These are phyloP conservation scores for Ischnura elegans DNA, from an alignment of 2,888 invertebrate species.

Conservation along the genomic window DNA sequence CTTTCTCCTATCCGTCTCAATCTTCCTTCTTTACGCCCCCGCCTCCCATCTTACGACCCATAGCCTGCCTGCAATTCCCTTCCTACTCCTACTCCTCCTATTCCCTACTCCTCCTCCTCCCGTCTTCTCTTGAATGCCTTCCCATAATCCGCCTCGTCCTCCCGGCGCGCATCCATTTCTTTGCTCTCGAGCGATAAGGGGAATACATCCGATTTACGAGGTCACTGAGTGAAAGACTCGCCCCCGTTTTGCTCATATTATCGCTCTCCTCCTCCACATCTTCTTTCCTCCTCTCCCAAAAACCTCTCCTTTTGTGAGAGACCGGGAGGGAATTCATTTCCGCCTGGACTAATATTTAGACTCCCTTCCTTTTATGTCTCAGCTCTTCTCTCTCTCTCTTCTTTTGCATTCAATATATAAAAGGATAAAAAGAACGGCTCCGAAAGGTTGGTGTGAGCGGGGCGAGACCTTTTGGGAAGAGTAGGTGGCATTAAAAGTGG, in stretches of 20 bases:
- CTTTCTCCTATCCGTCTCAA: neutral
- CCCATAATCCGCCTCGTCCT: constrained; percentile 43
- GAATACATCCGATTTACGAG: constrained; percentile 57
- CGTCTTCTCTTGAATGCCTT: constrained; percentile 58
- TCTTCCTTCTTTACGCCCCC: no score
- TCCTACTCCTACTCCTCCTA: neutral
- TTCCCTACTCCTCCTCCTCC: neutral
- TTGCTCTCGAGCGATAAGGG: constrained; percentile 51
- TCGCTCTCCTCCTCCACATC: neutral
- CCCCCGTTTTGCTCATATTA: neutral
- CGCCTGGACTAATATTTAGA: constrained; percentile 35
- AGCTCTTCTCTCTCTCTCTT: neutral
- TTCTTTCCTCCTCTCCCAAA: neutral
- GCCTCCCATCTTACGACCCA: neutral
- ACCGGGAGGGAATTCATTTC: constrained; percentile 17
- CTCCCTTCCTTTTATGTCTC: constrained; percentile 32
- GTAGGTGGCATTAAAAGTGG: constrained; percentile 1
- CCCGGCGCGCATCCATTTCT: constrained; percentile 35
- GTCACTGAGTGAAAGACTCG: constrained; percentile 41
- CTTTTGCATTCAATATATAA: constrained; percentile 12
- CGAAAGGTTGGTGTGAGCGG: no score
- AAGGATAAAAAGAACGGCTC: neutral
- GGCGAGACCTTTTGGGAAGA: no score
- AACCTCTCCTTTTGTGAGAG: constrained; percentile 3
- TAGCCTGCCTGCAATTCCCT: no score